These are phyloP conservation scores for Herpetotheres cachinnans DNA, from an alignment of 2,113 vertebrate genomes.

Conservation along the genomic window DNA sequence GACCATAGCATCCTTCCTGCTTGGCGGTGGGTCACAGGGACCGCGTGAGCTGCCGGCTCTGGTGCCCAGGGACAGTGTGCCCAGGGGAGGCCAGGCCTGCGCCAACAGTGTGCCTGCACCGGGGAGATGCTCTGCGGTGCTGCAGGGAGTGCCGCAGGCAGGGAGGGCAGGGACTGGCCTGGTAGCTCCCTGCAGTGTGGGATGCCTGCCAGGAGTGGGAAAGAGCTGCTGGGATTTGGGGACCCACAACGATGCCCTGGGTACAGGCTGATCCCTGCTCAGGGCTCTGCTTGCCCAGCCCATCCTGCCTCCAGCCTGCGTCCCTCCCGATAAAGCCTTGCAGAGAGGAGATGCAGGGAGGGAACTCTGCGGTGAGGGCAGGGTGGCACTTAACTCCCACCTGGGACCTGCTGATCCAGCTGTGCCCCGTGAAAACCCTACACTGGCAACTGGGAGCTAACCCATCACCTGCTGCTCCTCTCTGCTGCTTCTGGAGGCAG, in stretches of 20 bases:
- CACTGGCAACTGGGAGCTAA: rapidly evolving
- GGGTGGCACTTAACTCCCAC: not conserved
- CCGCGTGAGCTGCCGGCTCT: rapidly evolving
- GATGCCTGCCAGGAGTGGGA: not conserved
- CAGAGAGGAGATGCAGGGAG: not conserved
- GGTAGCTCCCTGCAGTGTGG: not conserved
- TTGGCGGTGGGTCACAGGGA: not conserved
- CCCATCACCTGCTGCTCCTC: not conserved
- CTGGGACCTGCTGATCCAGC: not conserved
- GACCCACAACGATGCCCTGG: not conserved
- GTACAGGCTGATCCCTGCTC: rapidly evolving
- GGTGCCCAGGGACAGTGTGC: not conserved
- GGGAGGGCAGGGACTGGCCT: not conserved
- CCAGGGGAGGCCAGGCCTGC: not conserved
- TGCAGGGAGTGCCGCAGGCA: not conserved
- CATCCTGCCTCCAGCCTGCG: not conserved
- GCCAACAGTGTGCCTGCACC: not conserved
- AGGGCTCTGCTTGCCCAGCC: not conserved
- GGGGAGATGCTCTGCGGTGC: not conserved
- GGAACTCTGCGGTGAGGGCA: not conserved
- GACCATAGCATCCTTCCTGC: not conserved
- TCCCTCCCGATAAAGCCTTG: not conserved
- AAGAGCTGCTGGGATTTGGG: not conserved
- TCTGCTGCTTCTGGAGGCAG: not conserved
- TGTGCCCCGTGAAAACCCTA: not conserved